Base-by-base conservation (phyloP, 2,113 vertebrate genomes). In the Bufo gargarizans region DNA sequence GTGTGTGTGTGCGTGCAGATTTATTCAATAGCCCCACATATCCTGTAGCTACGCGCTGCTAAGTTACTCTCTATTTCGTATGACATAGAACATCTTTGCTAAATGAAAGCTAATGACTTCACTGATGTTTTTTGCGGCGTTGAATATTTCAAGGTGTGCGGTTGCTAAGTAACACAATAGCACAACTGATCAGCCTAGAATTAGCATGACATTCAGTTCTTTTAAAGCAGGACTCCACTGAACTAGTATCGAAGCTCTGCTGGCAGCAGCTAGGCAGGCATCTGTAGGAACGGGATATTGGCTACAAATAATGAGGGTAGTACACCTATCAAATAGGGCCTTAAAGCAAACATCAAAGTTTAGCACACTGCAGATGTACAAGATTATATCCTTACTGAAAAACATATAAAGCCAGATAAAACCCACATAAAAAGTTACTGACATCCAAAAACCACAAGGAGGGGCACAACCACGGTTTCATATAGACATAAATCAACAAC, bases 151-250 rank as follows among this genome's bases (percentile, higher is more conserved):
- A 88, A 33, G 86, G 78, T 88, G 86, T 88, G 86, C 78, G 45
- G 86, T 87, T 87, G 86, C 86, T 80, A 81, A 87, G 86, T 56
- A 71, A 87, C 86, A 88, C 86, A 82, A 72, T 61, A 74, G 78
- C 20, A 13, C 55, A 88, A 82, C 78, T 88, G 82, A 82, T 87
- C 53, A 87, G 49, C 77, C 86, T 81, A 81, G 72, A 81, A 87
- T 86, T 72, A 87, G 50, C 77, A 58, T 69, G 77, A 59, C 77
- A 16, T 76, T 82, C 53, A 82, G 67, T 88, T 82, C 79, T 71
- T 67, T 22, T 58, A 72, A 78, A 43, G 9, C 76, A 71, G 63
- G 77, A 80, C 63, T 71, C 1, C 17, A 17, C 2, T n/a, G 22
- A 80, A 69, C 63, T 16, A 19, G 53, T 14, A 80, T 45, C 22